Evolutionary conservation across 2,888 invertebrate species (phyloP).

Genomic region (Heliconius ismenius): DNA sequence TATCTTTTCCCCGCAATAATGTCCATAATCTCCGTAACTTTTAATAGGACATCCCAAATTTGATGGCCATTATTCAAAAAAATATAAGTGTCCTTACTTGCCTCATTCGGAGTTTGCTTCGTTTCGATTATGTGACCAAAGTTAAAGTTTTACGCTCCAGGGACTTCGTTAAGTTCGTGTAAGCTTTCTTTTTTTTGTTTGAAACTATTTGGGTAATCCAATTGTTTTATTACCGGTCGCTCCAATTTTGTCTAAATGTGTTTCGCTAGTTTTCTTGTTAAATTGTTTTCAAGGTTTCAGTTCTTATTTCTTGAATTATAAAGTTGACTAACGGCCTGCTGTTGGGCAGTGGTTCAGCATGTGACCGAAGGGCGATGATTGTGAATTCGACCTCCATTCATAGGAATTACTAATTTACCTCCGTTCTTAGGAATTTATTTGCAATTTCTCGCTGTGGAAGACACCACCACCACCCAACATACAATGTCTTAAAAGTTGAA

Average conservation of each 20-base stretch:
- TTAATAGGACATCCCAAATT: constrained; percentile 77
- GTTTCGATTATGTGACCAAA: constrained; percentile 58
- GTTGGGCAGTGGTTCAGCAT: background rate
- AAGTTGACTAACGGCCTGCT: background rate
- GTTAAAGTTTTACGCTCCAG: constrained; percentile 45
- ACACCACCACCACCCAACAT: too few relatives aligned
- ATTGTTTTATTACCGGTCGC: constrained; percentile 13
- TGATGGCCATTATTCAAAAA: constrained; percentile 76
- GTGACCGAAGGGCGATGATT: background rate
- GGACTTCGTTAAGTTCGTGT: constrained; percentile 5
- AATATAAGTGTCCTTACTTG: constrained; percentile 64
- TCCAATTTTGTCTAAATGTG: background rate
- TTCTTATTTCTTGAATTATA: background rate
- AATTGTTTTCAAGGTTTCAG: background rate
- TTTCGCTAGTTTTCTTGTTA: background rate
- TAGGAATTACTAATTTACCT: background rate
- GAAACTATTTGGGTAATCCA: constrained; percentile 8
- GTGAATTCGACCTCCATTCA: background rate
- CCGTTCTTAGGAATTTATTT: too few relatives aligned
- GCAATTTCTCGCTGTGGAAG: too few relatives aligned
- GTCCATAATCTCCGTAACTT: constrained; percentile 79
- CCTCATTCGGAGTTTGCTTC: constrained; percentile 58
- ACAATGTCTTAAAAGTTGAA: too few relatives aligned
- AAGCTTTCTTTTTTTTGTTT: background rate
- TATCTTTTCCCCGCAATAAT: constrained; percentile 73